These are phyloP conservation scores for Macrotus californicus DNA, from an alignment of 2,113 vertebrate genomes.

Conservation along the genomic window DNA sequence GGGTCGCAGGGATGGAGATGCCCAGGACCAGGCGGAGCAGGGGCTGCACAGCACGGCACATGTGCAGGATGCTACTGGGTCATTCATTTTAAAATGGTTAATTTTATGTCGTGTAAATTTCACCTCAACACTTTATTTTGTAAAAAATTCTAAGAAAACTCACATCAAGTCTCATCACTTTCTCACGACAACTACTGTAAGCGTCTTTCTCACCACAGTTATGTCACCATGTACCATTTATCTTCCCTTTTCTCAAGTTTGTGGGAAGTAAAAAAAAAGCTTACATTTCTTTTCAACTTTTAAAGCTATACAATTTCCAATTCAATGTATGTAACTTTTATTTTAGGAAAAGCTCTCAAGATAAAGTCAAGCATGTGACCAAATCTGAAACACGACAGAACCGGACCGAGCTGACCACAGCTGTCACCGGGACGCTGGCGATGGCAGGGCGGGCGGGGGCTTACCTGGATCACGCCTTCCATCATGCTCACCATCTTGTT, in stretches of 20 bases:
- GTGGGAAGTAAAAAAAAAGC: neutral
- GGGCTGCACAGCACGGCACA: neutral
- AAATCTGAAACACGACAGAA: neutral
- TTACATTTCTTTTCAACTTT: neutral
- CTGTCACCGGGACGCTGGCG: no score
- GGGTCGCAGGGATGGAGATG: neutral
- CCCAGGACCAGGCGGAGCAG: neutral
- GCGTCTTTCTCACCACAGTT: neutral
- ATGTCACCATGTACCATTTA: neutral
- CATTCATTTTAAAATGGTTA: neutral
- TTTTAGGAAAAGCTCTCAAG: neutral
- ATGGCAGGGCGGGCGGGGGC: slow-evolving; percentile 47
- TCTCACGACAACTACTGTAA: neutral
- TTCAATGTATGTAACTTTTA: neutral
- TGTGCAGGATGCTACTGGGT: neutral
- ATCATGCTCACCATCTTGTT: slow-evolving; percentile 99
- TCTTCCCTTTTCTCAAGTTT: neutral
- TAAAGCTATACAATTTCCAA: neutral
- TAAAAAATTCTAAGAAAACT: neutral
- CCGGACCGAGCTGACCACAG: accelerated
- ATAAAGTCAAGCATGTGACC: neutral
- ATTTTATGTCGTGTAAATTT: neutral
- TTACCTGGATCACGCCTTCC: slow-evolving; percentile 99
- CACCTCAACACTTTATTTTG: neutral
- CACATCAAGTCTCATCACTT: neutral